Conservation (phyloP, 1,140 invertebrate species). For the Lepidurus arcticus region DNA sequence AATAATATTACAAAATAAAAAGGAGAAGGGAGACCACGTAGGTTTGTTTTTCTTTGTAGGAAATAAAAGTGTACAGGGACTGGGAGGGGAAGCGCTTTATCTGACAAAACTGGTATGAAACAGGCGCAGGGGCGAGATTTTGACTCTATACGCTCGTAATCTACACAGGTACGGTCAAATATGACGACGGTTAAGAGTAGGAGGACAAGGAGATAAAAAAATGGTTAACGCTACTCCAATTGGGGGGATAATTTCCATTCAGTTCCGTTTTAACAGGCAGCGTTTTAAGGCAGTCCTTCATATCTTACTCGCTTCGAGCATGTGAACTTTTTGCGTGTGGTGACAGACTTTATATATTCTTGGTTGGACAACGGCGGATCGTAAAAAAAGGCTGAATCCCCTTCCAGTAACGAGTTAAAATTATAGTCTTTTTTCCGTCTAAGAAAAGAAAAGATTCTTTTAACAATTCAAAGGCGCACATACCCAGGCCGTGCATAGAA, state of each 20-base stretch:
- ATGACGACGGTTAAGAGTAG: background rate
- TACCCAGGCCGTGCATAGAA: slow-evolving; percentile 20
- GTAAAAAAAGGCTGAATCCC: slow-evolving; percentile 19
- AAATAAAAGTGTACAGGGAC: background rate
- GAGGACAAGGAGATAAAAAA: background rate
- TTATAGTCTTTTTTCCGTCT: background rate
- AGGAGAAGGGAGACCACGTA: slow-evolving; percentile 10
- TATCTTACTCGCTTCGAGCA: background rate
- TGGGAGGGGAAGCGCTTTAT: slow-evolving; percentile 16
- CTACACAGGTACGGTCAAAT: slow-evolving; percentile 17
- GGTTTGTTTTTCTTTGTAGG: background rate
- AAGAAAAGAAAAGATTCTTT: slow-evolving; percentile 6
- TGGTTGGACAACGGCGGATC: slow-evolving; percentile 8
- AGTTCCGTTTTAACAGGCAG: slow-evolving; percentile 9
- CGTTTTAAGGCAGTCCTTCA: slow-evolving; percentile 21
- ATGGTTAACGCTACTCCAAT: background rate
- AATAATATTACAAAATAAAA: background rate
- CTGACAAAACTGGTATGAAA: slow-evolving; percentile 16
- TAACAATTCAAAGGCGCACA: slow-evolving; percentile 9
- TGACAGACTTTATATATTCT: slow-evolving; percentile 14
- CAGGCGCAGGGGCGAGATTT: slow-evolving; percentile 1
- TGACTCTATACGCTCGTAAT: slow-evolving; percentile 1
- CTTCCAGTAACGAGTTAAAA: slow-evolving; percentile 22
- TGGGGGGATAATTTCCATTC: background rate
- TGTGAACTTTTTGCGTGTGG: background rate